Evolutionary conservation across 2,888 invertebrate species (phyloP), one percentile per base, ranked within the genome.

Genomic region (Watsonalla cultraria): DNA sequence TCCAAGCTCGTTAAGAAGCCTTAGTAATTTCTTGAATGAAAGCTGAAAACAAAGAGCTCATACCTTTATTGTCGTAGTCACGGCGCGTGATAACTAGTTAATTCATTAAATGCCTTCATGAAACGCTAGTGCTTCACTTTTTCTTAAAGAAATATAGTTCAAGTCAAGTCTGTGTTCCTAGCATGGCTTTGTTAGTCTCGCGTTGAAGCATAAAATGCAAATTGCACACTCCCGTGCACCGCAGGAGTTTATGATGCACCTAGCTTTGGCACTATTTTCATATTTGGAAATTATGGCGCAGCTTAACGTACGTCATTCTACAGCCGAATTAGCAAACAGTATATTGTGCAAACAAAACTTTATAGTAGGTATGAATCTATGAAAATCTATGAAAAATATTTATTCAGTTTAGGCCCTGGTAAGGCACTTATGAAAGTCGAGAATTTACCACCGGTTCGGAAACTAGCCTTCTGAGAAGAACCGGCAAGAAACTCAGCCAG

Each of bases 141-240:
- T 45, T 57, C 24, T 11, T 8, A 8, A 42, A 42, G 42, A 42
- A 42, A 42, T 42, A 42, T 42, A 11, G 42, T 42, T 42, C 8
- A 42, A 42, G 42, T 11, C 42, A 59, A 62, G 58, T 55, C 52
- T 47, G 34, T 52, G 54, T 60, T 65, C 60, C 55, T 61, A 64
- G 60, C 62, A 57, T 62, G 67, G 69, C 66, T 77, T 78, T 75
- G 72, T 77, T 71, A 75, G 71, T 68, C 65, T 65, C 66, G 72
- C 66, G 70, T 72, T 64, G 69, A 66, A 74, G 72, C 77, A 78
- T 78, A 80, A 82, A 78, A 81, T 79, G 79, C 73, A 80, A 80
- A 80, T 80, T 77, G 72, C 76, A 72, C 56, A 62, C 70, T 72
- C 65, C 72, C 65, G 66, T 70, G 68, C 65, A 65, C 62, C 65